These are phyloP conservation scores for Lepidurus packardi DNA, from an alignment of 1,140 invertebrate species.

Conservation along the genomic window DNA sequence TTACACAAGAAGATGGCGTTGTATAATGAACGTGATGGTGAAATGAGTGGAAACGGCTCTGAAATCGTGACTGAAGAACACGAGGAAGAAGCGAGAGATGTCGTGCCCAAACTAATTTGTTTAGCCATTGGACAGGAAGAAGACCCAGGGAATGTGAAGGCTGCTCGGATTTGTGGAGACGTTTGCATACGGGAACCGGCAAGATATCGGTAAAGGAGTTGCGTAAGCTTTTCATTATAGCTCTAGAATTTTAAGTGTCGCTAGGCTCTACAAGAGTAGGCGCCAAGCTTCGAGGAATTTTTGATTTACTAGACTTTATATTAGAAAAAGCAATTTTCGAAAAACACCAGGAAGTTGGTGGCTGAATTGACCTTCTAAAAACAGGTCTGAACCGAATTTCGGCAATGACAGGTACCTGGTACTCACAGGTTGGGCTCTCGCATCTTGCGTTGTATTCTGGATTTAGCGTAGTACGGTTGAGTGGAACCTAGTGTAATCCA, in stretches of 20 bases:
- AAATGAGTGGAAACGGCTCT: not conserved
- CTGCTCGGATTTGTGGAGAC: not conserved
- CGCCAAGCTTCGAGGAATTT: not conserved
- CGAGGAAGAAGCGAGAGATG: not conserved
- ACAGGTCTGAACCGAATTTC: not conserved
- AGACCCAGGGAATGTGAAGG: not conserved
- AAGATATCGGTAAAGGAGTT: not conserved
- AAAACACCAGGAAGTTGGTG: not conserved
- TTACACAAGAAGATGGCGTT: not conserved
- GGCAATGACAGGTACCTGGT: not conserved
- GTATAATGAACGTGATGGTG: not conserved
- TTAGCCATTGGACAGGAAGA: not conserved
- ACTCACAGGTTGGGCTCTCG: not conserved
- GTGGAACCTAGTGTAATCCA: not conserved
- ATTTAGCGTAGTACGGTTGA: not conserved
- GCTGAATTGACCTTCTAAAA: not conserved
- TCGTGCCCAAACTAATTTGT: not conserved
- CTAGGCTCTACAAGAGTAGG: not conserved
- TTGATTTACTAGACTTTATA: not conserved
- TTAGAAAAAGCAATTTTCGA: not conserved
- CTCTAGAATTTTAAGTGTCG: no score
- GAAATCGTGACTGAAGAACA: not conserved
- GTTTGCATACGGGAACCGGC: not conserved
- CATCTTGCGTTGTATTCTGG: not conserved
- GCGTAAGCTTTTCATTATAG: no score